Percentiles rank a stretch among this genome's conserved stretches.
These are phyloP conservation scores for Glyphotaelius pellucidus DNA, from an alignment of 2,888 invertebrate species.

Conservation along the genomic window DNA sequence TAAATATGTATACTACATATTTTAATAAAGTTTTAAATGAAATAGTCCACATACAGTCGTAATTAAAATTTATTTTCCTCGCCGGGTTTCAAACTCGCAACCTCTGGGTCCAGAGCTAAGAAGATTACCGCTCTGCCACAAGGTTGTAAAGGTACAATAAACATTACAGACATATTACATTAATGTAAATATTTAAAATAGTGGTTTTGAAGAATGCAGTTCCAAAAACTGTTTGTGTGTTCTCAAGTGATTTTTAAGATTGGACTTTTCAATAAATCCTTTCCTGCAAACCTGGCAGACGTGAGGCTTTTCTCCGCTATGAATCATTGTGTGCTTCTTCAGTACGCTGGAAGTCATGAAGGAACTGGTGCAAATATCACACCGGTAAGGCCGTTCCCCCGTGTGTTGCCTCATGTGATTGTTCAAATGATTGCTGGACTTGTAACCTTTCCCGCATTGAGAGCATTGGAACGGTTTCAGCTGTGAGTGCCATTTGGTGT, in stretches of 20 bases:
- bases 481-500: constrained; percentile 60
- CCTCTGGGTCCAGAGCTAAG: background rate
- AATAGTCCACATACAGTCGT: background rate
- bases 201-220: constrained; percentile 12
- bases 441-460: constrained; percentile 59
- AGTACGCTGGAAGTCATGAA: constrained; percentile 65
- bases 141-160: background rate
- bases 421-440: constrained; percentile 53
- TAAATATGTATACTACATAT: background rate
- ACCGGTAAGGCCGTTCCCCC: constrained; percentile 61
- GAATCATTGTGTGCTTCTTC: constrained; percentile 64
- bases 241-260: constrained; percentile 65
- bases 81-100: too few relatives aligned
- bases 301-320: constrained; percentile 65
- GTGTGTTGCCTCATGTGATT: constrained; percentile 61
- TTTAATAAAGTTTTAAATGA: background rate
- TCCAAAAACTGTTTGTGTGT: constrained; percentile 52
- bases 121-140: background rate
- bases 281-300: constrained; percentile 65
- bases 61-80: too few relatives aligned
- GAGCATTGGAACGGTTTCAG: constrained; percentile 56
- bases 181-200: background rate
- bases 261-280: constrained; percentile 65
- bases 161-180: background rate
- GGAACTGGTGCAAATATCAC: constrained; percentile 63